These are phyloP conservation scores for Polia nebulosa DNA, from an alignment of 2,888 invertebrate genomes.

Conservation along the genomic window DNA sequence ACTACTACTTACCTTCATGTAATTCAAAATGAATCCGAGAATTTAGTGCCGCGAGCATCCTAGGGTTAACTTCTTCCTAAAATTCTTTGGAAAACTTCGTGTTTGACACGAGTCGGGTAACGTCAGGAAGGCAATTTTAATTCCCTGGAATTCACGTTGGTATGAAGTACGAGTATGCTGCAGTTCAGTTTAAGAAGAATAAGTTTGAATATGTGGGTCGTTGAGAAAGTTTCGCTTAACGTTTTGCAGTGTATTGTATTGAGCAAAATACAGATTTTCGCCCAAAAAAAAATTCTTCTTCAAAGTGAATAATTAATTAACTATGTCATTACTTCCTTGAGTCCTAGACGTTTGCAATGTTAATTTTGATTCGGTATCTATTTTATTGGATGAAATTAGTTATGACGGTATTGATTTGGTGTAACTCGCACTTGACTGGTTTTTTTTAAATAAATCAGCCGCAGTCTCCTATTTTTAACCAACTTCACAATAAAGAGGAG, in stretches of 20 bases:
- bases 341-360: no score
- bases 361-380: no score
- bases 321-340: no score
- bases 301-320: no score
- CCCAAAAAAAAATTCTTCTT: no score
- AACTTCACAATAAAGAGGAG: no score
- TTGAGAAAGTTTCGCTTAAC: background rate
- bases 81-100: slow-evolving; percentile 55
- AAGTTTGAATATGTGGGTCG: background rate
- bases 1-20: slow-evolving; percentile 54
- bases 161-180: slow-evolving; percentile 12
- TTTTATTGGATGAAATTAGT: no score
- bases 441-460: no score
- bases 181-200: background rate
- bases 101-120: slow-evolving; percentile 43
- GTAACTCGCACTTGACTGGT: no score
- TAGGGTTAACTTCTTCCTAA: slow-evolving; percentile 40
- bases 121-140: slow-evolving; percentile 33
- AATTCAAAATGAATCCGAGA: slow-evolving; percentile 53
- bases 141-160: slow-evolving; percentile 19
- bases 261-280: background rate
- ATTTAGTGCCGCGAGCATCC: slow-evolving; percentile 19
- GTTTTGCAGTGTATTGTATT: background rate
- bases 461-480: no score
- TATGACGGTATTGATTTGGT: no score